phyloP scores from a whole-genome alignment of 2,888 invertebrate genomes.

The Melinopterus prodromus region DNA sequence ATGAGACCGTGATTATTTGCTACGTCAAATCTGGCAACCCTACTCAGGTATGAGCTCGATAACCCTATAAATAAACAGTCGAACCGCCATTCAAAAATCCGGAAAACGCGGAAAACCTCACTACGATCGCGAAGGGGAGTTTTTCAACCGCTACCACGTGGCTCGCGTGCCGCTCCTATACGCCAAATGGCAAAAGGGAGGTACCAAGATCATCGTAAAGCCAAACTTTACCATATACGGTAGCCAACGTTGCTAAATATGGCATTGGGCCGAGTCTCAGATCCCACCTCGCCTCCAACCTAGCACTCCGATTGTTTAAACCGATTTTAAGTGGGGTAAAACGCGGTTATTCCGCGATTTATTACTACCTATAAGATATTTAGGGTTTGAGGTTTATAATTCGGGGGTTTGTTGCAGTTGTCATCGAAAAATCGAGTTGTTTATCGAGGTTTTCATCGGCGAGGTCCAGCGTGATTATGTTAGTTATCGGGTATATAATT shows the following conservation, averaged over 20 bases:
- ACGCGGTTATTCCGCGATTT: not conserved
- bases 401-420: not conserved
- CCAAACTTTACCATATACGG: constrained; percentile 85
- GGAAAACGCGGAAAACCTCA: constrained; percentile 6
- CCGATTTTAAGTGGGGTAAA: not conserved
- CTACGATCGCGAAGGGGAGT: constrained; percentile 42
- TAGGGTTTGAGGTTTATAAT: not conserved
- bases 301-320: not conserved
- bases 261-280: constrained; percentile 74
- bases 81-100: constrained; percentile 25
- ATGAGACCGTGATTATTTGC: no score
- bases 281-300: constrained; percentile 47
- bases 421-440: not conserved
- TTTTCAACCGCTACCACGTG: constrained; percentile 47
- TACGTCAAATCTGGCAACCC: no score
- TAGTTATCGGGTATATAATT: not conserved
- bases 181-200: constrained; percentile 64
- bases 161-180: constrained; percentile 36
- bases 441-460: not conserved
- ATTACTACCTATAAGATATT: not conserved
- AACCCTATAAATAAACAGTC: no score
- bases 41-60: no score
- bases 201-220: constrained; percentile 83
- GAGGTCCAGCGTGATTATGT: not conserved
- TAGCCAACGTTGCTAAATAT: constrained; percentile 83